Percentiles rank a stretch among this genome's conserved stretches.
Conservation (phyloP, 2,888 invertebrate species). For the Acleris literana region DNA sequence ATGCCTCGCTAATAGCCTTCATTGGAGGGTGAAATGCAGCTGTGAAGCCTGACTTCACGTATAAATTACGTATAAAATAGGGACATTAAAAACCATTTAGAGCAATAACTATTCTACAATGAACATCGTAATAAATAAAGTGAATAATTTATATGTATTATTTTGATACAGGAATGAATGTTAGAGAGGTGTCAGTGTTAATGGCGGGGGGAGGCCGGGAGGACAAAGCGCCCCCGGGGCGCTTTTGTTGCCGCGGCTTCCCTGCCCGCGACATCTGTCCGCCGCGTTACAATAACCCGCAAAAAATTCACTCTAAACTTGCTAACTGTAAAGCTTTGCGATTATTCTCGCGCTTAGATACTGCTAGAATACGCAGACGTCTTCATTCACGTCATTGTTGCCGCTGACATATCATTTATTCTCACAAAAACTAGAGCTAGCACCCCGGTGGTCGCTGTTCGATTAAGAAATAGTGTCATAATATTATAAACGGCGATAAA, state of each 20-base stretch:
- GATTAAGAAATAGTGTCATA: constrained; percentile 62
- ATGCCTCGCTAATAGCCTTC: constrained; percentile 75
- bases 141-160: constrained; percentile 75
- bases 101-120: constrained; percentile 74
- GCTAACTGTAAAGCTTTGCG: constrained; percentile 68
- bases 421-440: constrained; percentile 42
- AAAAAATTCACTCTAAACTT: constrained; percentile 78
- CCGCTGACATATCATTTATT: constrained; percentile 74
- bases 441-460: constrained; percentile 65
- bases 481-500: constrained; percentile 67
- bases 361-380: constrained; percentile 51
- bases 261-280: constrained; percentile 82
- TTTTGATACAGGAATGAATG: constrained; percentile 75
- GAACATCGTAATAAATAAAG: constrained; percentile 73
- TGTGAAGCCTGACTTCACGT: constrained; percentile 62
- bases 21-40: constrained; percentile 75
- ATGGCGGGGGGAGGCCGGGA: constrained; percentile 71
- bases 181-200: constrained; percentile 76
- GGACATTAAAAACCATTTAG: constrained; percentile 82
- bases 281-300: constrained; percentile 79
- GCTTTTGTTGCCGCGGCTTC: constrained; percentile 75
- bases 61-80: constrained; percentile 79
- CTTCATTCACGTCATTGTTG: constrained; percentile 75
- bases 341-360: constrained; percentile 67
- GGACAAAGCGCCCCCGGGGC: constrained; percentile 79